Percentiles rank a stretch among this genome's conserved stretches.
These are phyloP conservation scores for Benthosema pterotum DNA, from an alignment of 2,797 vertebrate species.

Conservation along the genomic window DNA sequence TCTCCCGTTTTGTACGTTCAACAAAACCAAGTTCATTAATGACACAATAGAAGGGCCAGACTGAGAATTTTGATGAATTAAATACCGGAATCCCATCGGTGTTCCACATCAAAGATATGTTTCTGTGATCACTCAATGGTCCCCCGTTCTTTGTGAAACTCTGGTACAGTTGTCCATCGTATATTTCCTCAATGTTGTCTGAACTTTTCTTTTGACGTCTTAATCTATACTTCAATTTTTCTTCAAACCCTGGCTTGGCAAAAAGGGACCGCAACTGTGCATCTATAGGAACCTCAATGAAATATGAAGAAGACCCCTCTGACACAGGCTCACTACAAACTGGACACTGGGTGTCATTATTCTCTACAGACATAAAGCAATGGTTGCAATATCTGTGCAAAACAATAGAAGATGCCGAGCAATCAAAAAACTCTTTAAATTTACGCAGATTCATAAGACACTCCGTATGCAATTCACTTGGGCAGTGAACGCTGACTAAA, in stretches of 20 bases:
- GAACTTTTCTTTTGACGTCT: constrained; percentile 18
- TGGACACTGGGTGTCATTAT: constrained; percentile 27
- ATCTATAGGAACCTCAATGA: constrained; percentile 35
- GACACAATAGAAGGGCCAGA: constrained; percentile 47
- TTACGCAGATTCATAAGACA: constrained; percentile 20
- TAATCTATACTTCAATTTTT: constrained; percentile 32
- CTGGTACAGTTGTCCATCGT: constrained; percentile 24
- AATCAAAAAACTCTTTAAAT: constrained; percentile 23
- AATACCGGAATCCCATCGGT: constrained; percentile 40
- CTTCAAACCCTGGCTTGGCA: constrained; percentile 26
- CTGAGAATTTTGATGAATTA: constrained; percentile 37
- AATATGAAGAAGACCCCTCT: constrained; percentile 25
- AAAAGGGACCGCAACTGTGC: constrained; percentile 22
- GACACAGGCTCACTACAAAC: constrained; percentile 18
- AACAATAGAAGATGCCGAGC: constrained; percentile 10
- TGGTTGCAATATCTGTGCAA: constrained; percentile 40
- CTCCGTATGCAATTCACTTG: constrained; percentile 27
- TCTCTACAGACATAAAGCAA: constrained; percentile 29
- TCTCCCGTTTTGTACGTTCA: constrained; percentile 37
- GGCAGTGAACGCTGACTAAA: constrained; percentile 26
- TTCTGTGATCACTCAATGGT: constrained; percentile 30
- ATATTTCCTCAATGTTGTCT: constrained; percentile 31
- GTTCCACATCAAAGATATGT: constrained; percentile 39
- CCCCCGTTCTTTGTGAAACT: constrained; percentile 5
- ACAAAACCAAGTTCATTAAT: constrained; percentile 38